Percentiles rank a stretch among this genome's conserved stretches.
Evolutionary conservation across 2,888 invertebrate genomes (phyloP).

Genomic region (Osedax fenrisi): DNA sequence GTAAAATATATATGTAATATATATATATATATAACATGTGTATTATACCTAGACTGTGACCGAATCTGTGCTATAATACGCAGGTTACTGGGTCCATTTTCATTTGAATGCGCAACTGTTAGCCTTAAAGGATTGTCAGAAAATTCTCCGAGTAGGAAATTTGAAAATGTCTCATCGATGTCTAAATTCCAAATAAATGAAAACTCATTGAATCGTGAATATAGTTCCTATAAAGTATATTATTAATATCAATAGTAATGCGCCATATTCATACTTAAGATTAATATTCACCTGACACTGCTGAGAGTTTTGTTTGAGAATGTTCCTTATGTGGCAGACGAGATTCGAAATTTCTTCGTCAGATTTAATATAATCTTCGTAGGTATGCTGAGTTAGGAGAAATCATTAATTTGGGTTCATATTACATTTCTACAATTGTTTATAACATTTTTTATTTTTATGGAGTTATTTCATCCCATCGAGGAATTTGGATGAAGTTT

Average conservation of each 20-base stretch:
- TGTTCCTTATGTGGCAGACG: constrained; percentile 41
- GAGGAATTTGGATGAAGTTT: too few species aligned
- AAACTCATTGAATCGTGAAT: constrained; percentile 42
- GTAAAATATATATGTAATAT: too few species aligned
- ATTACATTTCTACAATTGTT: too few species aligned
- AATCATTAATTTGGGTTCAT: constrained; percentile 13
- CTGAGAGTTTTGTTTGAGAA: constrained; percentile 45
- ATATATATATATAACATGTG: background rate
- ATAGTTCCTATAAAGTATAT: constrained; percentile 27
- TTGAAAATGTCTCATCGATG: constrained; percentile 47
- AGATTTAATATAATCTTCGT: constrained; percentile 45
- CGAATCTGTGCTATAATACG: constrained; percentile 27
- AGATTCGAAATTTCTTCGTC: constrained; percentile 47
- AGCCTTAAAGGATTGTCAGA: constrained; percentile 45
- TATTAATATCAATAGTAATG: background rate
- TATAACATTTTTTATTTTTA: too few species aligned
- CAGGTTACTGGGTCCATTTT: constrained; percentile 24
- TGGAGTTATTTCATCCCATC: too few species aligned
- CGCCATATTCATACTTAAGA: too few species aligned
- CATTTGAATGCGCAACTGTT: constrained; percentile 35
- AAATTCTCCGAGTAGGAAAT: constrained; percentile 44
- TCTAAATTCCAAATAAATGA: constrained; percentile 48
- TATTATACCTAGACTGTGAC: constrained; percentile 32
- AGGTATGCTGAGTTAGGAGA: constrained; percentile 42
- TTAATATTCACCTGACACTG: constrained; percentile 48